Percentiles rank a stretch among this genome's conserved stretches.
Evolutionary conservation across 1,140 invertebrate species (phyloP).

Genomic region (Drosophila chauvacae): DNA sequence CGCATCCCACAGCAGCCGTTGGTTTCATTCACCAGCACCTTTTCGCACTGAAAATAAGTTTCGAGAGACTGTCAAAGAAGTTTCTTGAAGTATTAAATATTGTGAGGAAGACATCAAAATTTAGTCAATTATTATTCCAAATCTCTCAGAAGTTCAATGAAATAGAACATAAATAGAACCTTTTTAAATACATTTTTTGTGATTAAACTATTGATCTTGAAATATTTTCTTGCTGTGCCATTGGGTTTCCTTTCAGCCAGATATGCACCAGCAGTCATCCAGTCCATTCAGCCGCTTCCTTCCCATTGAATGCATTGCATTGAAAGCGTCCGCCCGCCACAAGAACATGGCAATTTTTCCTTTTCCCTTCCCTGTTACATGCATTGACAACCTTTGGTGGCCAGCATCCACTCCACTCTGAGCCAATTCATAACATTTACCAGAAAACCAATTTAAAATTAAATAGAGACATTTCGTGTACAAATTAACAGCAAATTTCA

Average conservation of each 20-base stretch:
- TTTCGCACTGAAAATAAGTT: conserved; percentile 1
- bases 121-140: not conserved
- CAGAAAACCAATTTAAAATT: conserved; percentile 57
- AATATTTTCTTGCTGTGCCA: conserved; percentile 2
- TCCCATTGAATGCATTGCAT: conserved; percentile 64
- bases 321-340: conserved; percentile 53
- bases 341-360: conserved; percentile 33
- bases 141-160: not conserved
- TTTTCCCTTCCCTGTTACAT: conserved; percentile 9
- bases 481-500: conserved; percentile 69
- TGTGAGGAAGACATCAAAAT: too few relatives aligned
- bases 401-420: conserved; percentile 4
- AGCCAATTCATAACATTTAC: conserved; percentile 67
- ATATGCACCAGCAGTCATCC: conserved; percentile 42
- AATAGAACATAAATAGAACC: too few relatives aligned
- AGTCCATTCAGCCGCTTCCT: conserved; percentile 67
- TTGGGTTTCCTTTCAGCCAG: conserved; percentile 5
- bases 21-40: conserved; percentile 24
- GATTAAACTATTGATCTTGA: too few relatives aligned
- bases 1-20: conserved; percentile 40
- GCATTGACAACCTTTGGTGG: conserved; percentile 34
- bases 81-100: not conserved
- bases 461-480: conserved; percentile 74
- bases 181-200: not conserved
- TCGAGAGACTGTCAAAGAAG: not conserved